These are phyloP conservation scores for Brenthis daphne DNA, from an alignment of 2,888 invertebrate species.

Conservation along the genomic window DNA sequence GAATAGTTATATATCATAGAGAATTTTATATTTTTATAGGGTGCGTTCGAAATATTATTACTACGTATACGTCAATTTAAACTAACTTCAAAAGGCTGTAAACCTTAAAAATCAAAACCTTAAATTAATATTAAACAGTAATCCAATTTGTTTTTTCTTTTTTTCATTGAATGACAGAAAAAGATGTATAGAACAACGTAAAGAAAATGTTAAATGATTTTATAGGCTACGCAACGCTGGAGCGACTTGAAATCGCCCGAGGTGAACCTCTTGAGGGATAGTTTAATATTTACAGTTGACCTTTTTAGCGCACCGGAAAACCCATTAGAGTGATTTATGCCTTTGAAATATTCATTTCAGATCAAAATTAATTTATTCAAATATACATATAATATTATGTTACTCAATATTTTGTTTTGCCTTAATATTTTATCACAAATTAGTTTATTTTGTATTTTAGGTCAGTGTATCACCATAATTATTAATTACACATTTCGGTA, in stretches of 20 bases:
- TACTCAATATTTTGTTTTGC: too few species aligned
- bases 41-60: too few species aligned
- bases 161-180: constrained; percentile 7
- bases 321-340: constrained; percentile 28
- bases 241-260: constrained; percentile 16
- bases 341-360: constrained; percentile 19
- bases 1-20: constrained; percentile 8
- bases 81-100: too few species aligned
- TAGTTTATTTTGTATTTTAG: too few species aligned
- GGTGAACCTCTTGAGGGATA: constrained; percentile 23
- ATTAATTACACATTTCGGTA: too few species aligned
- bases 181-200: constrained; percentile 21
- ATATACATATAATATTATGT: background rate
- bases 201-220: constrained; percentile 35
- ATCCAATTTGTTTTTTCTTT: background rate
- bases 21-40: too few species aligned
- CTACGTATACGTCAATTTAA: too few species aligned
- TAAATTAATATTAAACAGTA: too few species aligned
- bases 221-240: constrained; percentile 27
- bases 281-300: constrained; percentile 36
- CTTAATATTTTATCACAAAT: too few species aligned
- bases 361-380: constrained; percentile 1
- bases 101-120: too few species aligned
- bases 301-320: constrained; percentile 28
- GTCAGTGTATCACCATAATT: too few species aligned